A percentile compares a stretch with the other conserved stretches of the same genome.
Evolutionary conservation across 1,140 invertebrate species (phyloP).

Genomic region (Leucophenga varia): DNA sequence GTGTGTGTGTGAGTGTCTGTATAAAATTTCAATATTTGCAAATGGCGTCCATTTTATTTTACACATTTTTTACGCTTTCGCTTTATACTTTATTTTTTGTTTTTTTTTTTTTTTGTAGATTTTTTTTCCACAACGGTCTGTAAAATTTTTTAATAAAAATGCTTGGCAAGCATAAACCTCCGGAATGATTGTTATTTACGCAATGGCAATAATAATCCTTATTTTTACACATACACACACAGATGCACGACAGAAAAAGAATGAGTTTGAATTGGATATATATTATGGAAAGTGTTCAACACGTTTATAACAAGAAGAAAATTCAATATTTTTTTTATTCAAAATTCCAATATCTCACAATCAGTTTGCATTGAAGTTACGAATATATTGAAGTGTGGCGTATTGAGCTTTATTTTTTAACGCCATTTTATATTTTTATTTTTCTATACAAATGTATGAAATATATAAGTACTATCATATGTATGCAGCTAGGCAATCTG

Average conservation of each 20-base stretch:
- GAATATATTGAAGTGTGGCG: no score
- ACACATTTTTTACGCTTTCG: constrained; percentile 6
- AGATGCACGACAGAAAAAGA: background rate
- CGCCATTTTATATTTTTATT: no score
- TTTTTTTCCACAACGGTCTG: no score
- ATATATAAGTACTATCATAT: no score
- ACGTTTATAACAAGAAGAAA: constrained; percentile 13
- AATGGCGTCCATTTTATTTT: constrained; percentile 7
- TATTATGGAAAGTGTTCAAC: constrained; percentile 15
- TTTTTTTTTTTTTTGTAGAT: no score
- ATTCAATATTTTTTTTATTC: constrained; percentile 38
- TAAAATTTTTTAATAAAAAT: constrained; percentile 46
- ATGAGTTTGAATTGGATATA: constrained; percentile 12
- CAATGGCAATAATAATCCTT: constrained; percentile 50
- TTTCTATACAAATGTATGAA: no score
- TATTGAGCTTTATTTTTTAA: no score
- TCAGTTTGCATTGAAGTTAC: no score
- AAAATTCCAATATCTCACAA: constrained; percentile 37
- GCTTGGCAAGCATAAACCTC: constrained; percentile 16
- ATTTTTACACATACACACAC: constrained; percentile 26
- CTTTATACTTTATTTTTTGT: no score
- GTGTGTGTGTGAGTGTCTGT: no score
- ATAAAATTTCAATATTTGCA: constrained; percentile 11
- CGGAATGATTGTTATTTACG: constrained; percentile 54
- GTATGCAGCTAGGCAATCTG: no score